A percentile compares a stretch with the other conserved stretches of the same genome.
These are phyloP conservation scores for Mamestra configurata DNA, from an alignment of 1,140 invertebrate species.

Conservation along the genomic window DNA sequence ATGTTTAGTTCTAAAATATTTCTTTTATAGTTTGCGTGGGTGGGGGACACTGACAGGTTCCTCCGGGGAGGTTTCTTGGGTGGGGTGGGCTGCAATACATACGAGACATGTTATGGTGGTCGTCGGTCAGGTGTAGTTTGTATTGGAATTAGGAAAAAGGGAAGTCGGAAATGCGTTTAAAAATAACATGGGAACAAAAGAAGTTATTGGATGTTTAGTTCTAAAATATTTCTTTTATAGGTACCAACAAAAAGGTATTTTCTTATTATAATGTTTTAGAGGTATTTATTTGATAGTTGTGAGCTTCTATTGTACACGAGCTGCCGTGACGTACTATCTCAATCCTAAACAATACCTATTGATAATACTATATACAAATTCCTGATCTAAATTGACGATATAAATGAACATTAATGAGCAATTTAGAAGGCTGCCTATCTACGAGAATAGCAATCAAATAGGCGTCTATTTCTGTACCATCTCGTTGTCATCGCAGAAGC, in stretches of 20 bases:
- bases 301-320: too few relatives aligned
- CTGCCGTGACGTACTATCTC: not conserved
- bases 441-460: conserved; percentile 50
- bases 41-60: conserved; percentile 95
- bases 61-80: conserved; percentile 96
- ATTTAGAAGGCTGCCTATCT: conserved; percentile 43
- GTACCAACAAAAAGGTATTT: too few relatives aligned
- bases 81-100: conserved; percentile 91
- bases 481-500: conserved; percentile 68
- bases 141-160: not conserved
- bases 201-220: too few relatives aligned
- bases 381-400: conserved; percentile 32
- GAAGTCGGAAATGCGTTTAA: too few relatives aligned
- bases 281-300: too few relatives aligned
- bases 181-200: too few relatives aligned
- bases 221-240: too few relatives aligned
- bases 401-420: conserved; percentile 36
- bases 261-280: too few relatives aligned
- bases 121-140: not conserved
- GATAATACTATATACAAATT: not conserved
- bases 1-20: too few relatives aligned
- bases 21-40: conserved; percentile 82
- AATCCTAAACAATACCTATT: not conserved
- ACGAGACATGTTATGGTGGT: conserved; percentile 32
- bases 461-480: conserved; percentile 67